These are phyloP conservation scores for Nysson spinosus DNA, from an alignment of 2,888 invertebrate species.

Conservation along the genomic window DNA sequence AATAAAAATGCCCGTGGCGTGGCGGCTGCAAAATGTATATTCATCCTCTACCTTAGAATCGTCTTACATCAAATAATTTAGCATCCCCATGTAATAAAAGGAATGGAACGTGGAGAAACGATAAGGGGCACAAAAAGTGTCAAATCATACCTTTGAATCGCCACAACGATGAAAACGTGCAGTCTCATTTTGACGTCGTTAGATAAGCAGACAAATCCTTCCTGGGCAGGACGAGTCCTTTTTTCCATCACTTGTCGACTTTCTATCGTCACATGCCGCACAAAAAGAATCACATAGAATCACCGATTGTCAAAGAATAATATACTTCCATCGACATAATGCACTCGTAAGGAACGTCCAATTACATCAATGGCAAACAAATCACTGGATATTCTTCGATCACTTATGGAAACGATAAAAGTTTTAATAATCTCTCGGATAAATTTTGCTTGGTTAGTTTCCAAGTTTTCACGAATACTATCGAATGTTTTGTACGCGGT, in stretches of 20 bases:
- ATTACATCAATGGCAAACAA: background rate
- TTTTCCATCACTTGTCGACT: slow-evolving; percentile 42
- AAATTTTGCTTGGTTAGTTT: slow-evolving; percentile 35
- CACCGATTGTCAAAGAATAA: slow-evolving; percentile 10
- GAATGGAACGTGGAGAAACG: background rate
- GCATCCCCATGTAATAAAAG: background rate
- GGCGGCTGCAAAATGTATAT: background rate
- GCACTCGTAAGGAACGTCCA: slow-evolving; percentile 18
- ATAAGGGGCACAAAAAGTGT: background rate
- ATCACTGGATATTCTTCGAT: slow-evolving; percentile 27
- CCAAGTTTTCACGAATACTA: slow-evolving; percentile 14
- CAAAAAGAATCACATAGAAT: slow-evolving; percentile 10
- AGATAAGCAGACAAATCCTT: slow-evolving; percentile 19
- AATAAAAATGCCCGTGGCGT: slow-evolving; percentile 27
- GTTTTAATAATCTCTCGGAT: slow-evolving; percentile 9
- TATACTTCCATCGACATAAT: slow-evolving; percentile 16
- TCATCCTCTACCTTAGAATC: background rate
- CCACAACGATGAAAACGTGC: slow-evolving; percentile 11
- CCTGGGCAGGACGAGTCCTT: slow-evolving; percentile 20
- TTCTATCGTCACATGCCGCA: slow-evolving; percentile 32
- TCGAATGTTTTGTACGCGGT: slow-evolving; percentile 23
- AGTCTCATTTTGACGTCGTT: slow-evolving; percentile 23
- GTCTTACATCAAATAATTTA: background rate
- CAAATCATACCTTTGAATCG: slow-evolving; percentile 40
- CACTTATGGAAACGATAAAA: slow-evolving; percentile 10